phyloP scores from a whole-genome alignment of 2,797 vertebrate species.

The Orientallactaga sibirica region DNA sequence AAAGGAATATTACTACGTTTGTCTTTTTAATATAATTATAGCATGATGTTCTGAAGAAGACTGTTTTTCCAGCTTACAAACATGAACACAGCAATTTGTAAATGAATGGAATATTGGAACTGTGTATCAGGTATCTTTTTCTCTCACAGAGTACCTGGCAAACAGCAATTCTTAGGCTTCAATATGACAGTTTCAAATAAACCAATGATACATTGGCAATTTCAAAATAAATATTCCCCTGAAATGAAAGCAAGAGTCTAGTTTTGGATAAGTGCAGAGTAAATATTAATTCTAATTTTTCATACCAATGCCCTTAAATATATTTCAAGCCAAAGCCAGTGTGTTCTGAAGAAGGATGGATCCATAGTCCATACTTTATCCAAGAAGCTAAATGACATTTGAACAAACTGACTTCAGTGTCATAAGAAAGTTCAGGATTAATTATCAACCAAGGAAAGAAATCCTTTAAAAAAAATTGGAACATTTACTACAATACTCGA shows the following conservation, averaged over 20 bases:
- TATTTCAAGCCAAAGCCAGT: not conserved
- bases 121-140: not conserved
- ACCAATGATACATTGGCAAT: not conserved
- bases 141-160: not conserved
- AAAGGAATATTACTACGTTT: not conserved
- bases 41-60: slow-evolving; percentile 2
- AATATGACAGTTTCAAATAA: not conserved
- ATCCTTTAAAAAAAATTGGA: not conserved
- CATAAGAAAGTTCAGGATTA: not conserved
- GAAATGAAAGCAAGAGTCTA: not conserved
- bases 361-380: not conserved
- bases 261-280: not conserved
- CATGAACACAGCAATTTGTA: not conserved
- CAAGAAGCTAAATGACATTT: not conserved
- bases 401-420: not conserved
- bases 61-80: not conserved
- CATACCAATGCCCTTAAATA: not conserved
- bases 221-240: not conserved
- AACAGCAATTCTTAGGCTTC: slow-evolving; percentile 25
- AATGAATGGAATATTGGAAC: not conserved
- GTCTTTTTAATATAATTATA: not conserved
- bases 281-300: not conserved
- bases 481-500: not conserved
- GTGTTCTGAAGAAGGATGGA: not conserved
- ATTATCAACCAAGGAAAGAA: not conserved